A percentile compares a stretch with the other conserved stretches of the same genome.
Conservation (phyloP, 2,888 invertebrate genomes). For the Pherbina coryleti region DNA sequence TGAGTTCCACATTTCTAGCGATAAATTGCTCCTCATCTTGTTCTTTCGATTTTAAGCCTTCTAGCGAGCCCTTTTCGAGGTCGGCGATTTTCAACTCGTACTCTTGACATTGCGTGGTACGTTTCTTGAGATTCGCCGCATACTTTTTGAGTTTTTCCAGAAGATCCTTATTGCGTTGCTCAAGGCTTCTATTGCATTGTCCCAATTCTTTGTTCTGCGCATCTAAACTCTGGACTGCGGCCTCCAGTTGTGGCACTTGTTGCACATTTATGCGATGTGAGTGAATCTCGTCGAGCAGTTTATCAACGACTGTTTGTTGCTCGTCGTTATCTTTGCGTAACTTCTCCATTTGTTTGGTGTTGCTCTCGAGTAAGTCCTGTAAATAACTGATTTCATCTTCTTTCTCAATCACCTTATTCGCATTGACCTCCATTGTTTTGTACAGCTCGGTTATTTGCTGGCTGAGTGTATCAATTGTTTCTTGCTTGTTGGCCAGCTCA, state of each 20-base stretch:
- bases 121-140: conserved; percentile 82
- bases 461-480: conserved; percentile 76
- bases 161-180: conserved; percentile 77
- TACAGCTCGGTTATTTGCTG: conserved; percentile 72
- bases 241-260: conserved; percentile 51
- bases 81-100: conserved; percentile 72
- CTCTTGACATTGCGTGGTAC: conserved; percentile 75
- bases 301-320: conserved; percentile 60
- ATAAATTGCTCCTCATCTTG: conserved; percentile 35
- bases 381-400: conserved; percentile 71
- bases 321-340: conserved; percentile 67
- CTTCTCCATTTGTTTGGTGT: conserved; percentile 69
- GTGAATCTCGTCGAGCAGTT: conserved; percentile 51
- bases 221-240: conserved; percentile 67
- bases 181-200: conserved; percentile 65
- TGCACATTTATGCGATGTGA: conserved; percentile 44
- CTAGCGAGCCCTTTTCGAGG: conserved; percentile 49
- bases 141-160: conserved; percentile 84
- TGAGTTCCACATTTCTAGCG: not conserved
- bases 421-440: conserved; percentile 72
- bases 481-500: conserved; percentile 72
- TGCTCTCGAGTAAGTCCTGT: conserved; percentile 68
- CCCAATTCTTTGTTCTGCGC: conserved; percentile 58
- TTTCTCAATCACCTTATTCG: conserved; percentile 70
- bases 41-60: conserved; percentile 55